Evolutionary conservation across 2,888 invertebrate genomes (phyloP).

Genomic region (Antitype chi): DNA sequence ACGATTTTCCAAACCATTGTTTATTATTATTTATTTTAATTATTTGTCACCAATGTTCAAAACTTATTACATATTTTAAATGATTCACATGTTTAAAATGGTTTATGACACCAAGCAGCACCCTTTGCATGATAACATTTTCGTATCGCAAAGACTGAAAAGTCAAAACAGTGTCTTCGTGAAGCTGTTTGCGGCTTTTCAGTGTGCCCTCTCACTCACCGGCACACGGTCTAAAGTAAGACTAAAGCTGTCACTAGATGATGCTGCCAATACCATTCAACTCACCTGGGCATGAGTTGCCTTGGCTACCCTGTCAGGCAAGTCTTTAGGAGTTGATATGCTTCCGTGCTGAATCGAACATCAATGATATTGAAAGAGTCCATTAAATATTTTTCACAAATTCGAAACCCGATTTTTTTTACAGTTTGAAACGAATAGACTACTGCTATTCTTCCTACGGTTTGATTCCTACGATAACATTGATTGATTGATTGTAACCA

Average conservation of each 20-base stretch:
- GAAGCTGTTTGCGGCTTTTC: background rate
- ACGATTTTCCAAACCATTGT: background rate
- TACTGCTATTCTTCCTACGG: no score
- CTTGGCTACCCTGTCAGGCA: background rate
- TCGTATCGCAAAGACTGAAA: background rate
- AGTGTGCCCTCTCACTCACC: background rate
- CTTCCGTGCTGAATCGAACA: no score
- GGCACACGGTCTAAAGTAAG: background rate
- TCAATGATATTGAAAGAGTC: no score
- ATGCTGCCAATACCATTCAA: background rate
- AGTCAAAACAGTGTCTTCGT: background rate
- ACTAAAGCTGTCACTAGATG: background rate
- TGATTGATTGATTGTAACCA: no score
- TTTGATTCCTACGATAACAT: no score
- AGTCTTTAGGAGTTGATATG: no score
- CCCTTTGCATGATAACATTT: background rate
- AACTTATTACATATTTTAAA: background rate
- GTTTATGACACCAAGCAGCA: background rate
- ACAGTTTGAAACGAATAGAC: no score
- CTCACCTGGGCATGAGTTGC: background rate
- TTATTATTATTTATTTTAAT: background rate
- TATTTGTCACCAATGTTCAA: background rate
- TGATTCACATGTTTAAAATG: background rate
- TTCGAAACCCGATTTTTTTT: no score
- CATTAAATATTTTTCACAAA: no score